These are phyloP conservation scores for Trypoxylon attenuatum DNA, from an alignment of 2,888 invertebrate species.

Conservation along the genomic window DNA sequence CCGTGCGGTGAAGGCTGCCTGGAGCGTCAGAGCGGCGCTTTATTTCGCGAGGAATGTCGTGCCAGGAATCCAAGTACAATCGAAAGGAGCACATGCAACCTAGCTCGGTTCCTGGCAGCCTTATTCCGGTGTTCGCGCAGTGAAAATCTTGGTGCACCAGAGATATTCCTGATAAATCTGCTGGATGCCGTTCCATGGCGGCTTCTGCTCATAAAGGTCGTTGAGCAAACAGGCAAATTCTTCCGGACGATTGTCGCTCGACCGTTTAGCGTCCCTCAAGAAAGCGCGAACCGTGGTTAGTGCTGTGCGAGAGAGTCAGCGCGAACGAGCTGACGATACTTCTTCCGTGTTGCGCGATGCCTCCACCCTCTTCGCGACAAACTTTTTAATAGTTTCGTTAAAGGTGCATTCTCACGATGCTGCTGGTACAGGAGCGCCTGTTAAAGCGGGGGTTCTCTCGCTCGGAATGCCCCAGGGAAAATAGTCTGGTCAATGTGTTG, in stretches of 20 bases:
- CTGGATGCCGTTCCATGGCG: neutral
- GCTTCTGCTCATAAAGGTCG: slow-evolving; percentile 19
- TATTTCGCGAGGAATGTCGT: too few species aligned
- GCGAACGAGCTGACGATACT: slow-evolving; percentile 9
- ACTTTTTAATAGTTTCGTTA: neutral
- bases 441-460: neutral
- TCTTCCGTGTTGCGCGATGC: neutral
- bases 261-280: too few species aligned
- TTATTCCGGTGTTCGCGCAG: neutral
- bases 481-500: neutral
- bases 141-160: neutral
- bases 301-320: neutral
- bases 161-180: slow-evolving; percentile 15
- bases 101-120: slow-evolving; percentile 8
- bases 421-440: neutral
- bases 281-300: neutral
- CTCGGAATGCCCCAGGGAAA: neutral
- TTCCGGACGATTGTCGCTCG: slow-evolving; percentile 19
- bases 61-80: too few species aligned
- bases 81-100: too few species aligned
- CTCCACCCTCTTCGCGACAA: neutral
- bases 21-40: too few species aligned
- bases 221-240: slow-evolving; percentile 31
- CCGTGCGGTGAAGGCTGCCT: too few species aligned
- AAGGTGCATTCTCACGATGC: neutral